Evolutionary conservation across 1,140 invertebrate genomes (phyloP).

Genomic region (Zaprionus kolodkinae): DNA sequence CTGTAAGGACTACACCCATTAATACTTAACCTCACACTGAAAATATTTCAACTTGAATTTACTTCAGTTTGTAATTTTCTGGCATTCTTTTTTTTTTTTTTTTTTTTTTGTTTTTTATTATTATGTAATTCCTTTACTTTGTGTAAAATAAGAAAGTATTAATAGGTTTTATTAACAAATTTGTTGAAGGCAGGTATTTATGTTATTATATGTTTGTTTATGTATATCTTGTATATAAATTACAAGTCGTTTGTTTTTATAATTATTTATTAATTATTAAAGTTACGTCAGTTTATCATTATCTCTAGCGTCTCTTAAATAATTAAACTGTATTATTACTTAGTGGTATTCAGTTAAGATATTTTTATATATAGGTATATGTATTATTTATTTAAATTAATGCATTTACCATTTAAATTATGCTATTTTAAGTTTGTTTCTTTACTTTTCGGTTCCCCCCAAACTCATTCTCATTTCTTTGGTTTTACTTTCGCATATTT

Average conservation of each 20-base stretch:
- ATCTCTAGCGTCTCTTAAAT: constrained; percentile 67
- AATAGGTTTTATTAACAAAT: constrained; percentile 80
- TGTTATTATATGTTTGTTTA: constrained; percentile 76
- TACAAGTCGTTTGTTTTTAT: constrained; percentile 73
- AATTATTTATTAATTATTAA: constrained; percentile 69
- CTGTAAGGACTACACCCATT: background rate
- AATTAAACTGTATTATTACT: constrained; percentile 71
- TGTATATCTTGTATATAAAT: constrained; percentile 79
- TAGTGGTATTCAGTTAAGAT: constrained; percentile 67
- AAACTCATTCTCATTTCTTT: background rate
- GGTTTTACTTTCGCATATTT: constrained; percentile 5
- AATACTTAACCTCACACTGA: background rate
- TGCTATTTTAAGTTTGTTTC: constrained; percentile 41
- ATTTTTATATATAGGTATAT: constrained; percentile 44
- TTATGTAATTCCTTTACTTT: constrained; percentile 81
- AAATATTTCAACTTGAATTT: background rate
- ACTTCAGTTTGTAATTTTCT: constrained; percentile 53
- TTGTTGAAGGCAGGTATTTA: constrained; percentile 80
- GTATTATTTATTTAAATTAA: constrained; percentile 43
- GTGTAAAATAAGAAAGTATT: constrained; percentile 81
- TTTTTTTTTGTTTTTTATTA: constrained; percentile 63
- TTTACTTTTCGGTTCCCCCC: background rate
- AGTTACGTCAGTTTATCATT: constrained; percentile 67
- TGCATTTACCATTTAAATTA: constrained; percentile 51
- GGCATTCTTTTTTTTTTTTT: constrained; percentile 55